Percentiles rank a stretch among this genome's conserved stretches.
phyloP scores from a whole-genome alignment of 2,113 vertebrate genomes.

The Pollimyrus isidori region DNA sequence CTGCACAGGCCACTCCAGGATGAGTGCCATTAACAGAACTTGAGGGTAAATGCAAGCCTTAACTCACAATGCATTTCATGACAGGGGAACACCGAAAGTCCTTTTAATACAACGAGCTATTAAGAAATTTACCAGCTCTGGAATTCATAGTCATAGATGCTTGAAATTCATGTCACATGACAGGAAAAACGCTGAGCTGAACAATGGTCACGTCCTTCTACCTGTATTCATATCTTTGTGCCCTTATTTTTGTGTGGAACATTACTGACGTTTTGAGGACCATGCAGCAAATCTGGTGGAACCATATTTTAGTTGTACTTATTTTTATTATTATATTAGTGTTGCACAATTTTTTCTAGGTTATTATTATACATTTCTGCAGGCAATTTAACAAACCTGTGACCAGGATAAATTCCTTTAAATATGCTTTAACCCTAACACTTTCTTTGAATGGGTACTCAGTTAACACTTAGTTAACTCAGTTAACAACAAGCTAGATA shows the following conservation, averaged over 20 bases:
- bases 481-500: not conserved
- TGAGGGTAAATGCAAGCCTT: not conserved
- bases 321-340: not conserved
- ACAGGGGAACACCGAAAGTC: not conserved
- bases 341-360: not conserved
- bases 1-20: not conserved
- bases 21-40: not conserved
- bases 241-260: not conserved
- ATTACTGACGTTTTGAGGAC: not conserved
- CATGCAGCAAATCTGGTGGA: not conserved
- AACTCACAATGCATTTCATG: not conserved
- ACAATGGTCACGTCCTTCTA: not conserved
- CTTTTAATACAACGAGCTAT: not conserved
- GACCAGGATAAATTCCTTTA: not conserved
- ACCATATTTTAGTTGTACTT: not conserved
- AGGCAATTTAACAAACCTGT: not conserved
- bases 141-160: not conserved
- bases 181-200: not conserved
- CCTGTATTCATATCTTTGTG: not conserved
- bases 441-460: not conserved
- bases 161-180: not conserved
- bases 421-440: not conserved
- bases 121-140: not conserved
- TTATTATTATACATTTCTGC: not conserved
- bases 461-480: not conserved